Evolutionary conservation across 1,140 invertebrate genomes (phyloP), one percentile per base, ranked within the genome.

Genomic region (Pseudoatta argentina): DNA sequence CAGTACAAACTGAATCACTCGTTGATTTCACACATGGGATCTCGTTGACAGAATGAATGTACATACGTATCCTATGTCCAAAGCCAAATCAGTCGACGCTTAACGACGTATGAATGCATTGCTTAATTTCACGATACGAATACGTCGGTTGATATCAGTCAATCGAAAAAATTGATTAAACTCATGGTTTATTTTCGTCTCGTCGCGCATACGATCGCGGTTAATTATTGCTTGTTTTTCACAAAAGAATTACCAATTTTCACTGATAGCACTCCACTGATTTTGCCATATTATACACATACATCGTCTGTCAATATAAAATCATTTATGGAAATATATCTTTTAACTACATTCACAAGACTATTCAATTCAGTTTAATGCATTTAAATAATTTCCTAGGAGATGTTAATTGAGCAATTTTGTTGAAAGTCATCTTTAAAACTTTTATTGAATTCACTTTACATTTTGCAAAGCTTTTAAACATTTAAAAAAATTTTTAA

Each of bases 11-110:
- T 85, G 82, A 78, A 85, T 85, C 61, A 78, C 30, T 21, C 82
- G 61, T 85, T 85, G 73, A 85, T 85, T 85, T 85, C 48, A 67
- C 82, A 67, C 63, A 85, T 64, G 82, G 59, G 73, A 85, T 85
- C 82, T 77, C 63, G 59, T 78, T 73, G 79, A 83, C 79, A 83
- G 73, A 83, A 69, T 83, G 69, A 73, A 83, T 63, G 18, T 73
- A 83, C 79, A 44, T 51, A 75, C 69, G 44, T 63, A 30, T 69
- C 30, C 55, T 61, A n/a, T 21, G 44, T 51, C 39, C 81, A 34
- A 66, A 78, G 39, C n/a, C 82, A 67, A 78, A 78, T 85, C 59
- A 76, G 82, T 67, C 71, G 30, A 76, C 73, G 61, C 61, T 78
- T 78, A 85, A 85, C 53, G 61, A 77, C 30, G 30, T 67, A 78